phyloP scores from a whole-genome alignment of 2,113 vertebrate species.

The Bufo bufo region DNA sequence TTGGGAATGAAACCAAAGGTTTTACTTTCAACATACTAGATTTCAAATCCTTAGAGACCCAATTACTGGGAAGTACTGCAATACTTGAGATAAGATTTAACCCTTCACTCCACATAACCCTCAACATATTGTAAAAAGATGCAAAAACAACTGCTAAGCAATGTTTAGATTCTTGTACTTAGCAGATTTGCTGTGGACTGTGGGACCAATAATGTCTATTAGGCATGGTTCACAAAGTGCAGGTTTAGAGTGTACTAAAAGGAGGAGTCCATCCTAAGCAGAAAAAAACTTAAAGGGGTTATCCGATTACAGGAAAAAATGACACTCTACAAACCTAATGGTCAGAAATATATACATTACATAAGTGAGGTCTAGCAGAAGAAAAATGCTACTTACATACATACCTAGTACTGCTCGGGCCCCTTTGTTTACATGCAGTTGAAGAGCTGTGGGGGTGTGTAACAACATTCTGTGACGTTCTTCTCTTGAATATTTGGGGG shows the following conservation, averaged over 20 bases:
- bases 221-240: neutral
- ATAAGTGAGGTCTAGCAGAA: no score
- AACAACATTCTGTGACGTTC: no score
- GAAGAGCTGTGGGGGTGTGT: no score
- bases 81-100: constrained; percentile 39
- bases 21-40: constrained; percentile 54
- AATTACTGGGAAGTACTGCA: constrained; percentile 46
- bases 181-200: neutral
- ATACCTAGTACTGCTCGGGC: no score
- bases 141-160: neutral
- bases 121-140: constrained; percentile 9
- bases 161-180: neutral
- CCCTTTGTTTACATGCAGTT: no score
- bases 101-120: neutral
- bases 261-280: no score
- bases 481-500: no score
- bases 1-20: constrained; percentile 50
- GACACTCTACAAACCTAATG: no score
- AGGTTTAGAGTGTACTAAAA: neutral
- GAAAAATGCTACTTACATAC: no score
- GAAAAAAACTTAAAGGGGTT: no score
- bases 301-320: no score
- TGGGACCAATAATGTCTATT: neutral
- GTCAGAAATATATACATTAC: no score
- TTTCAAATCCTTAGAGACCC: constrained; percentile 52